These are phyloP conservation scores for Menidia beryllina DNA, from an alignment of 2,113 vertebrate species.

Conservation along the genomic window DNA sequence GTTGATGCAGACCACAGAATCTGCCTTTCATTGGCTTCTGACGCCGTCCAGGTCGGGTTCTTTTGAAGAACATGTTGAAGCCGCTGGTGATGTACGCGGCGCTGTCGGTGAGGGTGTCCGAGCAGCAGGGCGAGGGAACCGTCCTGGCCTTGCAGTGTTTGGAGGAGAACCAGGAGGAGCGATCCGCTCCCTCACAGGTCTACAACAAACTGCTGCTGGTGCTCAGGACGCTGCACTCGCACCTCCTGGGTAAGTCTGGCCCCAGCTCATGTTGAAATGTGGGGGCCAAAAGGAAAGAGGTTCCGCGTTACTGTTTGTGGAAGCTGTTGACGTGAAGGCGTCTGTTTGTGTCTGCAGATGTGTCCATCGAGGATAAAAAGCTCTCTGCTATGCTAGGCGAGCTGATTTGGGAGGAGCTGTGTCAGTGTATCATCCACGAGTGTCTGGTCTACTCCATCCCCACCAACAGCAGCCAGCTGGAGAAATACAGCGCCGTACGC, in stretches of 20 bases:
- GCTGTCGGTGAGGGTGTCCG: constrained; percentile 78
- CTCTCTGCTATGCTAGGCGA: constrained; percentile 87
- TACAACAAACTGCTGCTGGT: constrained; percentile 88
- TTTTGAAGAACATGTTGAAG: constrained; percentile 90
- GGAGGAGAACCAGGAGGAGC: constrained; percentile 71
- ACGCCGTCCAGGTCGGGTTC: constrained; percentile 84
- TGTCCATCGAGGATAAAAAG: constrained; percentile 77
- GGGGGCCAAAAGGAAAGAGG: background rate
- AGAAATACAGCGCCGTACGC: constrained; percentile 90
- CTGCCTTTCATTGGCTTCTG: background rate
- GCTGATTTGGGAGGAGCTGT: constrained; percentile 92
- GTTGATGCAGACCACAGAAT: background rate
- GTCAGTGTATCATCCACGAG: constrained; percentile 90
- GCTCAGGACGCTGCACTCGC: constrained; percentile 86
- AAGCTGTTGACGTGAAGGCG: background rate
- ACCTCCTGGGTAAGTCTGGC: constrained; percentile 85
- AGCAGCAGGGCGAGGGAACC: constrained; percentile 78
- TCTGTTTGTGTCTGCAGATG: constrained; percentile 76
- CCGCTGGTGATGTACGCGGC: constrained; percentile 85
- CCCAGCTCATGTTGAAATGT: no score
- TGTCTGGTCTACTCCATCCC: constrained; percentile 95
- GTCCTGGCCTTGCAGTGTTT: constrained; percentile 80
- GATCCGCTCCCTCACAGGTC: constrained; percentile 85
- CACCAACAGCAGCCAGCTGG: constrained; percentile 90
- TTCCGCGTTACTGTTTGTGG: background rate